Evolutionary conservation across 2,113 vertebrate species (phyloP).

Genomic region (rat (Rattus norvegicus)): DNA sequence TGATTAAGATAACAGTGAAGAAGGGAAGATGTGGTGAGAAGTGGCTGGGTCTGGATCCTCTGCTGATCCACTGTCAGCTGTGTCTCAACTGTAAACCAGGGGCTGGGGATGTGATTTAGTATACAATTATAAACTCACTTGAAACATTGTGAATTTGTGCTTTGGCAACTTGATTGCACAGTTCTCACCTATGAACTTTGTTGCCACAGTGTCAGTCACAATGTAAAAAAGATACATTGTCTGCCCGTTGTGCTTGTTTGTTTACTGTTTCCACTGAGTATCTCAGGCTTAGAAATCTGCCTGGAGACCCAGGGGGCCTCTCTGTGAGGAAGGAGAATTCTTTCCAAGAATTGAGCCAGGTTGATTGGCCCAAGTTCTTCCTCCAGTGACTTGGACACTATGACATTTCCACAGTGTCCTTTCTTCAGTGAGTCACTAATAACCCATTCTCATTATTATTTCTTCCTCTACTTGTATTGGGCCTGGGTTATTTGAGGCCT

Average conservation of each 20-base stretch:
- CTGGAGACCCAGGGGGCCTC: background rate
- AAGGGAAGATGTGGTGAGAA: background rate
- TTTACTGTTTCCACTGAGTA: conserved; percentile 4
- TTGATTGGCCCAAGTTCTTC: background rate
- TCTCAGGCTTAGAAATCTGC: background rate
- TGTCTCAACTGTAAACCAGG: background rate
- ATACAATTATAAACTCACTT: background rate
- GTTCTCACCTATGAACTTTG: background rate
- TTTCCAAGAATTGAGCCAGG: background rate
- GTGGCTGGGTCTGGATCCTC: background rate
- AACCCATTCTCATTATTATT: background rate
- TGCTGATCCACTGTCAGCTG: background rate
- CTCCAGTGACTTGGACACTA: conserved; percentile 30
- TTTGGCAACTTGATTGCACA: background rate
- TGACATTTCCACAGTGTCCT: background rate
- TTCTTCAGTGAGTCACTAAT: background rate
- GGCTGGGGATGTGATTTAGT: background rate
- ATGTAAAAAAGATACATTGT: background rate
- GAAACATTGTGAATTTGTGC: background rate
- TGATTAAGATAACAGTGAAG: background rate
- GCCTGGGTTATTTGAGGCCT: background rate
- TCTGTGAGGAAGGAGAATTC: background rate
- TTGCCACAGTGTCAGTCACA: background rate
- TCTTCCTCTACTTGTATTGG: background rate
- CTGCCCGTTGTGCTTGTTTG: background rate